Base-by-base conservation (phyloP, 2,888 invertebrate species). In the Rutpela maculata region DNA sequence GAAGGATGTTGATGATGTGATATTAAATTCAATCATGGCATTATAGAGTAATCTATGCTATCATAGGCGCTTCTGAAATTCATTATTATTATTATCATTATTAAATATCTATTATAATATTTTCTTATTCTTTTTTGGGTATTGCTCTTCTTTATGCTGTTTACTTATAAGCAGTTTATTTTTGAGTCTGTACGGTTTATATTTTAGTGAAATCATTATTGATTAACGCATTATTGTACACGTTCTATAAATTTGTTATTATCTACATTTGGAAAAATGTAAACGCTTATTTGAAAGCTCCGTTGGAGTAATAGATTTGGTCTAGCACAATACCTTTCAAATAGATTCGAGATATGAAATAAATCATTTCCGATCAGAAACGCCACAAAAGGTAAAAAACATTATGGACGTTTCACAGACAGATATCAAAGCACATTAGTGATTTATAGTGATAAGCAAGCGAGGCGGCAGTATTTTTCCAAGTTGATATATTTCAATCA, bases 401-500 rank as follows among this genome's bases (percentile, higher is more conserved):
- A 83, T 84, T 77, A 81, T 79, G 83, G 83, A 83, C 83, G 83
- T 83, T 84, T 85, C 84, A 84, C 84, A 81, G 85, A 86, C 85
- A 85, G 84, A 83, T 85, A 85, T 85, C 84, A 81, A 83, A 83
- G 83, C 82, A 82, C 84, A 85, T 85, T 86, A 87, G 87, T 87
- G 87, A 88, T 88, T 88, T 87, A 87, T 88, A 85, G 87, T 85
- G 87, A 87, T 87, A 87, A 87, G 86, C 86, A 84, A 84, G 81
- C 86, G 84, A 84, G 83, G 84, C 85, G 83, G 84, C 83, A 81
- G 84, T 85, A 86, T 87, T 87, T 87, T 87, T 85, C 86, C 83
- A 84, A 85, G 85, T 87, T 88, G 87, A 87, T 88, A 89, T 88
- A 88, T 89, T 89, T 89, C 89, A 89, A 89, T 89, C 88, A 89